Evolutionary conservation across 2,888 invertebrate genomes (phyloP).

Genomic region (Caenorhabditis sulstoni): DNA sequence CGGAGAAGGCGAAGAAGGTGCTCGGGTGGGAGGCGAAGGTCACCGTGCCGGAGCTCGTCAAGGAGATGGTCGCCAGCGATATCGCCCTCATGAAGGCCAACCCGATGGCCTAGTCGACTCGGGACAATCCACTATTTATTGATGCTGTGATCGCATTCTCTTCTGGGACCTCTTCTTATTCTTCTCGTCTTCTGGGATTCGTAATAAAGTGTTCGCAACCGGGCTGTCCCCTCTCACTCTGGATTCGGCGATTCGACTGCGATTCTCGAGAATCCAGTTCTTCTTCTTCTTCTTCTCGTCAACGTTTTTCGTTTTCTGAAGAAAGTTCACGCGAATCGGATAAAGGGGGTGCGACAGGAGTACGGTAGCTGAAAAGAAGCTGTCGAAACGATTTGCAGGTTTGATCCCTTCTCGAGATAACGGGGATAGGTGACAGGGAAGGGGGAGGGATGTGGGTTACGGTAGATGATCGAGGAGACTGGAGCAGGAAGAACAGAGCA

Average conservation of each 20-base stretch:
- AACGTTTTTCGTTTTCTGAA: no score
- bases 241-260: no score
- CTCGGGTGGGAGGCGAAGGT: slow-evolving; percentile 93
- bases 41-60: slow-evolving; percentile 88
- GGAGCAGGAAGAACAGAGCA: no score
- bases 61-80: slow-evolving; percentile 95
- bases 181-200: slow-evolving; percentile 42
- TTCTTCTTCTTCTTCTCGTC: background rate
- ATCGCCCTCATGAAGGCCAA: slow-evolving; percentile 92
- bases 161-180: slow-evolving; percentile 1
- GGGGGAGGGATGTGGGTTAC: background rate
- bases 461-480: background rate
- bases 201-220: slow-evolving; percentile 21
- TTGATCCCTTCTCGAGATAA: slow-evolving; percentile 4
- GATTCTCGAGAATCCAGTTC: slow-evolving; percentile 22
- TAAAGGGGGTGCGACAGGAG: background rate
- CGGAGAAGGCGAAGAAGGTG: slow-evolving; percentile 90
- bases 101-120: slow-evolving; percentile 86
- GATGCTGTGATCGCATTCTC: background rate
- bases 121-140: background rate
- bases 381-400: background rate
- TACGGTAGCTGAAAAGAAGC: background rate
- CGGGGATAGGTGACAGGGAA: background rate
- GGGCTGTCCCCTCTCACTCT: background rate
- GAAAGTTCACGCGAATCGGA: slow-evolving; percentile 1